Evolutionary conservation across 1,140 invertebrate genomes (phyloP).

Genomic region (Drosophila micromelanica): DNA sequence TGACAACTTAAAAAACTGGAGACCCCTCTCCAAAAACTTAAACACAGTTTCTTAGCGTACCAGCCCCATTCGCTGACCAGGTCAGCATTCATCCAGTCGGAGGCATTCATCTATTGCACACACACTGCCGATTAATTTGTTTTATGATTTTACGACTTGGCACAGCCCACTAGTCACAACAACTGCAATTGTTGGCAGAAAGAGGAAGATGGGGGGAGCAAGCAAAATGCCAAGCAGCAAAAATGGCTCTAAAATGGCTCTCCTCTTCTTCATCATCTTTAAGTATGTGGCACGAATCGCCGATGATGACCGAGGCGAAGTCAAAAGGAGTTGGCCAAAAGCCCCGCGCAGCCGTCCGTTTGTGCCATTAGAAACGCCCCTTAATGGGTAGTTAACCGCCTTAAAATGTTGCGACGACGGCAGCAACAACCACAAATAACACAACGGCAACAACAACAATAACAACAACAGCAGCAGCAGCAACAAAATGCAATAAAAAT

Average conservation of each 20-base stretch:
- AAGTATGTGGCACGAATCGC: slow-evolving; percentile 64
- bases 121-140: slow-evolving; percentile 74
- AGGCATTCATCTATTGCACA: slow-evolving; percentile 29
- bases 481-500: slow-evolving; percentile 72
- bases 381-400: slow-evolving; percentile 82
- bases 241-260: slow-evolving; percentile 72
- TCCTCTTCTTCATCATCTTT: slow-evolving; percentile 46
- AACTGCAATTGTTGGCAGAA: slow-evolving; percentile 6
- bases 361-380: slow-evolving; percentile 77
- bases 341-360: slow-evolving; percentile 51
- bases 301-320: slow-evolving; percentile 44
- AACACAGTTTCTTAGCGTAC: background rate
- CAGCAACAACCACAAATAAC: slow-evolving; percentile 22
- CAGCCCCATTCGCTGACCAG: slow-evolving; percentile 16
- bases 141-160: slow-evolving; percentile 77
- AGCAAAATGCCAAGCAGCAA: slow-evolving; percentile 62
- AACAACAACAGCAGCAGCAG: slow-evolving; percentile 20
- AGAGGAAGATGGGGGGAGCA: background rate
- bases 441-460: slow-evolving; percentile 37
- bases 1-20: slow-evolving; percentile 1
- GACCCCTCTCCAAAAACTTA: background rate
- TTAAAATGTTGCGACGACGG: slow-evolving; percentile 63
- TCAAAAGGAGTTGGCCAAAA: slow-evolving; percentile 51
- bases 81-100: slow-evolving; percentile 8
- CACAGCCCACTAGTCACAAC: slow-evolving; percentile 47